Evolutionary conservation across 2,888 invertebrate species (phyloP), one percentile per base, ranked within the genome.

Genomic region (Macroteleia sp.): DNA sequence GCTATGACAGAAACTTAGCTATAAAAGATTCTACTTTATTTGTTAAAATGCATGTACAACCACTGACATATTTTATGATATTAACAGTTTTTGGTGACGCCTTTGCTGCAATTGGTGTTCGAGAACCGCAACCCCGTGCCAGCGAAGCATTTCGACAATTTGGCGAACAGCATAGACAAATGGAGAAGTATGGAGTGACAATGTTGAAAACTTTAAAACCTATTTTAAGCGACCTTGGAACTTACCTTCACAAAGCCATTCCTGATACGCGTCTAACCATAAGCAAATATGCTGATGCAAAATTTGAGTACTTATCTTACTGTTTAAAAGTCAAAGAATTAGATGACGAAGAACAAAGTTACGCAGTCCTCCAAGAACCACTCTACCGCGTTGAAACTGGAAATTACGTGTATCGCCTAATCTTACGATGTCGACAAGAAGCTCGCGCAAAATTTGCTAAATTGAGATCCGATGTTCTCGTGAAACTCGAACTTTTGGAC

Each of bases 261-360:
- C 99, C 99, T 0, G 99, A 99, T 90, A 99, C 99, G 0, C 96
- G 98, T 86, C 92, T 99, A 28, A 99, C 99, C 0, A 98, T 99
- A 36, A 96, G 97, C 83, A 99, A 99, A 88, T 99, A 99, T 91
- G 97, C 99, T 0, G 99, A 99, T 92, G 97, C 97, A 0, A 99
- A 99, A 92, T 99, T 99, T 91, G 99, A 99, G 88, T 99, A 99
- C 91, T 92, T 99, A 62, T 99, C 99, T 0, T 99, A 99, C 90
- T 99, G 99, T 88, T 93, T 99, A 66, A 99, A 99, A 92, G 98
- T 99, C 0, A 99, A 99, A 90, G 99, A 99, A 92, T 97, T 99
- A 97, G 99, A 99, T 85, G 99, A 99, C 88, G 99, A 99, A 89
- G 99, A 99, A 87, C 97, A 98, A 82, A 97, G 97, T 44, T 99